These are phyloP conservation scores for Conus canariensis DNA, from an alignment of 2,888 invertebrate species.

Conservation along the genomic window DNA sequence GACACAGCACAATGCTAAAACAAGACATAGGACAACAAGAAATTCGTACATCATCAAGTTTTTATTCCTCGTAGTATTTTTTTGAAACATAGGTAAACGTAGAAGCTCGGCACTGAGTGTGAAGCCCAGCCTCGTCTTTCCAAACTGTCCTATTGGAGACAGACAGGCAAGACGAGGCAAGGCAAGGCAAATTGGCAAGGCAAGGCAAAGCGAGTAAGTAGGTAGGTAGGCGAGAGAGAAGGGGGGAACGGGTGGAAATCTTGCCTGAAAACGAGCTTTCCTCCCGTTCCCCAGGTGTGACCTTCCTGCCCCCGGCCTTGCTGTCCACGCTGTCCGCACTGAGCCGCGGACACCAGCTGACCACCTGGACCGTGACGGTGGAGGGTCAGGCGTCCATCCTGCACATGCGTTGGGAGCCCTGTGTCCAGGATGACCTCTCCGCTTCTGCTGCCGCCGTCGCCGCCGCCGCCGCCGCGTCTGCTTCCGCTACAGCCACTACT, in stretches of 20 bases:
- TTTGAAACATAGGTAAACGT: too few species aligned
- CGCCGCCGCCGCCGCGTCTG: background rate
- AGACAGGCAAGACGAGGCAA: too few species aligned
- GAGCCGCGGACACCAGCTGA: conserved; percentile 1
- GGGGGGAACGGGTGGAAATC: conserved; percentile 31
- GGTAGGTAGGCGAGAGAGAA: too few species aligned
- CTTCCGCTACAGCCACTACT: background rate
- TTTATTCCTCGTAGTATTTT: too few species aligned
- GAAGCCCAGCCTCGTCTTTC: too few species aligned
- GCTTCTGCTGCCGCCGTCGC: background rate
- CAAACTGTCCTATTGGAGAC: too few species aligned
- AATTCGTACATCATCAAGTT: too few species aligned
- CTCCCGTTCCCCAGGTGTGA: conserved; percentile 30
- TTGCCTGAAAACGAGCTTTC: conserved; percentile 6
- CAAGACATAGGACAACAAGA: too few species aligned
- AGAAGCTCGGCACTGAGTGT: too few species aligned
- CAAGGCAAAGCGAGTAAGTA: too few species aligned
- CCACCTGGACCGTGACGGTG: conserved; percentile 12
- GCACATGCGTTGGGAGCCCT: conserved; percentile 17
- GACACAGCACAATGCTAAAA: too few species aligned
- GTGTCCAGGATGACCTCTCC: background rate
- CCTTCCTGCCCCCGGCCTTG: conserved; percentile 11
- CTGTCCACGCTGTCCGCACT: background rate
- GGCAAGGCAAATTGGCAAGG: too few species aligned
- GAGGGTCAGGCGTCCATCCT: conserved; percentile 10